Conservation (phyloP, 2,888 invertebrate species). For the Galerucella pusilla region DNA sequence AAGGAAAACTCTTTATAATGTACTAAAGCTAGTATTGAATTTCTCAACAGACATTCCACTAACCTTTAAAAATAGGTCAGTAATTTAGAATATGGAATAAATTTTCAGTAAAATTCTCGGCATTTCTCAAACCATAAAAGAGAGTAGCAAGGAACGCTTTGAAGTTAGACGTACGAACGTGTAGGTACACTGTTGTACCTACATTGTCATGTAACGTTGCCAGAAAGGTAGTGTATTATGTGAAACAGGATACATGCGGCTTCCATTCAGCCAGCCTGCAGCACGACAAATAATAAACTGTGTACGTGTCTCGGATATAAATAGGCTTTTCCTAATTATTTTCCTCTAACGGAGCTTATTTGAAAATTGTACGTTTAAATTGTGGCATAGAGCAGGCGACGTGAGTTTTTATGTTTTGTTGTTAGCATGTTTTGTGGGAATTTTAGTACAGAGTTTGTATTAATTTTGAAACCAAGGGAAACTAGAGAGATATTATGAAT, state of each 20-base stretch:
- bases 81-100: conserved; percentile 2
- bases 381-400: not conserved
- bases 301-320: conserved; percentile 38
- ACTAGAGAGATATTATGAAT: not conserved
- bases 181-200: conserved; percentile 5
- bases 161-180: conserved; percentile 4
- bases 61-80: not conserved
- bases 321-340: conserved; percentile 38
- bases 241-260: conserved; percentile 28
- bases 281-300: conserved; percentile 39
- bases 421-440: conserved; percentile 8
- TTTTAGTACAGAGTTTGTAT: not conserved
- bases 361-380: conserved; percentile 28
- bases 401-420: not conserved
- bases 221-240: conserved; percentile 19
- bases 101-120: conserved; percentile 3
- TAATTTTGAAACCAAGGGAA: not conserved
- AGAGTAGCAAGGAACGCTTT: conserved; percentile 5
- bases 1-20: too few relatives aligned
- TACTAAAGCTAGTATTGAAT: not conserved
- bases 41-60: not conserved
- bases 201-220: conserved; percentile 27
- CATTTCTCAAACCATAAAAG: conserved; percentile 3
- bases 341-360: conserved; percentile 34
- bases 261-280: conserved; percentile 36